Conservation (phyloP, 1,140 invertebrate species). For the Pseudomyrmex cubaensis region DNA sequence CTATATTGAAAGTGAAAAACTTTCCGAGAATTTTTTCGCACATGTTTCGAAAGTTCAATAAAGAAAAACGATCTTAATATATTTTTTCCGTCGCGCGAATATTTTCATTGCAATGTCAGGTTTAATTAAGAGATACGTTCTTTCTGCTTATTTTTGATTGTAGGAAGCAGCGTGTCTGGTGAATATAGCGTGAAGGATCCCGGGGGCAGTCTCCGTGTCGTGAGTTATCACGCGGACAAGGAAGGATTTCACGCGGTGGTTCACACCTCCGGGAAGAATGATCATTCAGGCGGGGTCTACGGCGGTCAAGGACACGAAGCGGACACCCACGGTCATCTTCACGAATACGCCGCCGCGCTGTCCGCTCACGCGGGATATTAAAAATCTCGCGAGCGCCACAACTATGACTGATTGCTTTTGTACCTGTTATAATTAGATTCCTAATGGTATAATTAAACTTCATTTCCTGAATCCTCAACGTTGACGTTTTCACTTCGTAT, state of each 20-base stretch:
- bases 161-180: conserved; percentile 85
- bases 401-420: conserved; percentile 16
- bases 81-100: no score
- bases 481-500: conserved; percentile 28
- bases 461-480: conserved; percentile 3
- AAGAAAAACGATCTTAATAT: background rate
- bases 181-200: conserved; percentile 90
- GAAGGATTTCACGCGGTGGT: conserved; percentile 87
- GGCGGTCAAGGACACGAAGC: conserved; percentile 63
- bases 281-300: conserved; percentile 75
- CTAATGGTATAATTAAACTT: conserved; percentile 26
- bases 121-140: background rate
- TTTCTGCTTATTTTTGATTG: background rate
- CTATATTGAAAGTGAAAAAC: conserved; percentile 20
- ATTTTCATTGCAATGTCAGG: background rate
- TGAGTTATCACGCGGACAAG: conserved; percentile 81
- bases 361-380: conserved; percentile 32
- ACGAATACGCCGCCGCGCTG: conserved; percentile 48
- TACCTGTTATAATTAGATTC: conserved; percentile 42
- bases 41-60: background rate
- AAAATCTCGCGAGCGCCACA: background rate
- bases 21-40: background rate
- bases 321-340: conserved; percentile 36
- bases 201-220: conserved; percentile 80
- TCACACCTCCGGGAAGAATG: conserved; percentile 87